Evolutionary conservation across 2,113 vertebrate genomes (phyloP).

Genomic region (Aythya baeri): DNA sequence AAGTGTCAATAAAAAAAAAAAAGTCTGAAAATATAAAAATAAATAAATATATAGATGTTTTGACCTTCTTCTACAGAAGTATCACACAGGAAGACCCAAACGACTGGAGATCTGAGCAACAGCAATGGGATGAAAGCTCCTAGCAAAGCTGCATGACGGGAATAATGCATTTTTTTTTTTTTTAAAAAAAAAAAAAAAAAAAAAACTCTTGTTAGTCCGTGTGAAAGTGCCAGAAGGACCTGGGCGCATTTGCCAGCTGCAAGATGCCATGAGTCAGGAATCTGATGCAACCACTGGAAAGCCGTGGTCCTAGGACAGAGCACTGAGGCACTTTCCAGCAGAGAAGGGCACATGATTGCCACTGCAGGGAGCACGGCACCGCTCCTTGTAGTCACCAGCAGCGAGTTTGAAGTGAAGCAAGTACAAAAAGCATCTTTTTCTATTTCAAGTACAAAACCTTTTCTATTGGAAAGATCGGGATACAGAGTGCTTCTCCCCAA

Average conservation of each 20-base stretch:
- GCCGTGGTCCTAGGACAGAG: background rate
- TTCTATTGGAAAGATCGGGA: background rate
- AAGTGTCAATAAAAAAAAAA: background rate
- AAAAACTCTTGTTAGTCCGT: accelerated
- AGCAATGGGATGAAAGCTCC: background rate
- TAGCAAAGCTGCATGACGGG: background rate
- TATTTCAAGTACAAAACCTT: too few species aligned
- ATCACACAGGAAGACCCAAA: background rate
- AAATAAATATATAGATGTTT: background rate
- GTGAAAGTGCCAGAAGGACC: background rate
- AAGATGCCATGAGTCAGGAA: background rate
- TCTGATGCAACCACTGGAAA: background rate
- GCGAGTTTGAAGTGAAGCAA: background rate
- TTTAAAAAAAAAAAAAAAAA: background rate
- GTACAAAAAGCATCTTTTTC: background rate
- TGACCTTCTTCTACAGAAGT: background rate
- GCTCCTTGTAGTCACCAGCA: background rate
- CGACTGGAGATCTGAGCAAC: background rate
- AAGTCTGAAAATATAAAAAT: too few species aligned
- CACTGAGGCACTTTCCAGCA: background rate
- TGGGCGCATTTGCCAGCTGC: background rate
- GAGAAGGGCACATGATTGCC: background rate
- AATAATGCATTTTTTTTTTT: background rate
- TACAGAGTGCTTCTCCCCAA: background rate
- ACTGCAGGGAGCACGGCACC: background rate